Conservation (phyloP, 2,113 vertebrate genomes). For the Aptenodytes patagonicus region DNA sequence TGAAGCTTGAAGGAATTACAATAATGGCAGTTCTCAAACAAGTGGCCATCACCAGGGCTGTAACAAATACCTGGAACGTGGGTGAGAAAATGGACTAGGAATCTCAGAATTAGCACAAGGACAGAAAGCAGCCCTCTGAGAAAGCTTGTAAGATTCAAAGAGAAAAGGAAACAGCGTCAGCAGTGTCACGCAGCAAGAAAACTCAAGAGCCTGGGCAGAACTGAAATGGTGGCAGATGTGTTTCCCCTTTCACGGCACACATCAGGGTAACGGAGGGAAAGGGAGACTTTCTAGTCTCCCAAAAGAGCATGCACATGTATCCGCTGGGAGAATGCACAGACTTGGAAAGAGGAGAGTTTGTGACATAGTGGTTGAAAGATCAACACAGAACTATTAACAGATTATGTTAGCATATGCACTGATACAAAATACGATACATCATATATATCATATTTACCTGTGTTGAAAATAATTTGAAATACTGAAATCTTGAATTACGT, state of each 20-base stretch:
- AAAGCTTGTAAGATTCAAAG: neutral
- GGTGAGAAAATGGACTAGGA: accelerated
- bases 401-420: no score
- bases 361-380: neutral
- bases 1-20: neutral
- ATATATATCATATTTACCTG: accelerated
- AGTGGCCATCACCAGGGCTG: neutral
- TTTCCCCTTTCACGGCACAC: no score
- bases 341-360: neutral
- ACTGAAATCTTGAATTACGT: neutral
- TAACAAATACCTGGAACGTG: accelerated
- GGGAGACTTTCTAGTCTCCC: neutral
- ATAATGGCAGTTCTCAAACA: neutral
- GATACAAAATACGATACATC: neutral
- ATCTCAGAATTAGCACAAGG: neutral
- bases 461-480: neutral
- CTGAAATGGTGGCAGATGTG: neutral
- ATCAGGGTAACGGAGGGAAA: accelerated
- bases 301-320: accelerated
- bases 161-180: neutral
- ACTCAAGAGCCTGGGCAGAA: neutral
- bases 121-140: neutral
- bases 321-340: accelerated
- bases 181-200: neutral
- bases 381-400: neutral